phyloP scores from a whole-genome alignment of 1,140 invertebrate species.

The Chrysomallon squamiferum region DNA sequence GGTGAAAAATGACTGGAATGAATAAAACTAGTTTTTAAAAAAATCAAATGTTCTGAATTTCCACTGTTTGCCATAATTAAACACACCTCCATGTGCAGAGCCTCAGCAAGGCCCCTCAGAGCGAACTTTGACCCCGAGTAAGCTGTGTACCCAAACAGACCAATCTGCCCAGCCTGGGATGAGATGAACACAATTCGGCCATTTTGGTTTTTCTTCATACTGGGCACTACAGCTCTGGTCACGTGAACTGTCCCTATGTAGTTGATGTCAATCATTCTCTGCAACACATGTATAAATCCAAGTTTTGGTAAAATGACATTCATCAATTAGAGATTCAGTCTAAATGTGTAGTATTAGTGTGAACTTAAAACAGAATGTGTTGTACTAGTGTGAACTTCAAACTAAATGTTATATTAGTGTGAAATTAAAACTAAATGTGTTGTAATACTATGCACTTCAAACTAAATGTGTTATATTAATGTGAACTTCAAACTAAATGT shows the following conservation, averaged over 20 bases:
- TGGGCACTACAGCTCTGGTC: constrained; percentile 66
- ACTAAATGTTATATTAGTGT: too few species aligned
- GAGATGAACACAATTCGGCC: constrained; percentile 73
- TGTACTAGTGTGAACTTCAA: too few species aligned
- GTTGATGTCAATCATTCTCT: constrained; percentile 68
- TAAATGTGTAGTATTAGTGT: too few species aligned
- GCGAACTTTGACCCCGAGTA: constrained; percentile 96
- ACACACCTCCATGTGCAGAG: constrained; percentile 86
- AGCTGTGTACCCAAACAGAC: constrained; percentile 89
- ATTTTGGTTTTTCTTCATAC: constrained; percentile 63
- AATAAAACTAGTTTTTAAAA: too few species aligned
- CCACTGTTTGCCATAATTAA: neutral
- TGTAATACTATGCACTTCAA: too few species aligned
- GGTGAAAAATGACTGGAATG: too few species aligned
- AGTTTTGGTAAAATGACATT: too few species aligned
- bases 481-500: too few species aligned
- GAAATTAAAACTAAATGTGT: too few species aligned
- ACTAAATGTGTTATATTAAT: too few species aligned
- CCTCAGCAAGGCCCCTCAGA: constrained; percentile 90
- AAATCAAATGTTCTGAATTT: neutral
- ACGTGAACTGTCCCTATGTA: constrained; percentile 65
- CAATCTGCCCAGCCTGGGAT: constrained; percentile 88
- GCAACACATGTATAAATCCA: constrained; percentile 13
- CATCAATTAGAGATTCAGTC: too few species aligned
- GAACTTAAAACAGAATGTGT: too few species aligned